Evolutionary conservation across 2,888 invertebrate species (phyloP).

Genomic region (Parthenolecanium corni): DNA sequence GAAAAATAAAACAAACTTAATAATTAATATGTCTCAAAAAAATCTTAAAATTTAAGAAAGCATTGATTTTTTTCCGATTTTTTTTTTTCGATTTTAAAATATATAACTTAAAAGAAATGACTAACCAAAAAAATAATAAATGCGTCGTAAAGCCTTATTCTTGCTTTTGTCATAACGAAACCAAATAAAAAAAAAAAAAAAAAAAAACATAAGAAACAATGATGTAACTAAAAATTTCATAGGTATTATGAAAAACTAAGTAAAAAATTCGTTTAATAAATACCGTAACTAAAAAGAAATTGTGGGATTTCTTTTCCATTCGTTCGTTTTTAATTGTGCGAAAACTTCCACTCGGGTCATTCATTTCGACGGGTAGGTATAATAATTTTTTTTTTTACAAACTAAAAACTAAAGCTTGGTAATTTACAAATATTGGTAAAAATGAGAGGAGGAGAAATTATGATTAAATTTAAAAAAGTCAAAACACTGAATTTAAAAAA

Average conservation of each 20-base stretch:
- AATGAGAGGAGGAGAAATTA: neutral
- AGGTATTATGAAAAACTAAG: neutral
- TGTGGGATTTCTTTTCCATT: neutral
- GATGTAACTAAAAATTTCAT: neutral
- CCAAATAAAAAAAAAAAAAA: neutral
- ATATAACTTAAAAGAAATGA: neutral
- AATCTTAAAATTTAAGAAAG: neutral
- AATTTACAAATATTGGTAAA: neutral
- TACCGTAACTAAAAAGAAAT: neutral
- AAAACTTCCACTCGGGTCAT: neutral
- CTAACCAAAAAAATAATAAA: slow-evolving; percentile 8
- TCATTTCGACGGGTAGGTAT: too few relatives aligned
- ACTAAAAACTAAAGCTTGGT: neutral
- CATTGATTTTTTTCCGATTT: neutral
- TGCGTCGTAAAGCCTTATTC: slow-evolving; percentile 20
- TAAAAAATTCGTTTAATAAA: neutral
- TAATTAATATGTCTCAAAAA: neutral
- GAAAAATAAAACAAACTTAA: neutral
- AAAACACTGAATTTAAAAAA: neutral
- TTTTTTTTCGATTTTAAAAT: too few relatives aligned
- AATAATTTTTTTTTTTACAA: neutral
- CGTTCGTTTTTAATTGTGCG: neutral
- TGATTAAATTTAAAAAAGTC: neutral
- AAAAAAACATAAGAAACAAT: neutral
- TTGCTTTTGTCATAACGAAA: slow-evolving; percentile 16